Base-by-base conservation (phyloP, 35 echinoderm and acorn worm species). In the Holothuria glaberrima region DNA sequence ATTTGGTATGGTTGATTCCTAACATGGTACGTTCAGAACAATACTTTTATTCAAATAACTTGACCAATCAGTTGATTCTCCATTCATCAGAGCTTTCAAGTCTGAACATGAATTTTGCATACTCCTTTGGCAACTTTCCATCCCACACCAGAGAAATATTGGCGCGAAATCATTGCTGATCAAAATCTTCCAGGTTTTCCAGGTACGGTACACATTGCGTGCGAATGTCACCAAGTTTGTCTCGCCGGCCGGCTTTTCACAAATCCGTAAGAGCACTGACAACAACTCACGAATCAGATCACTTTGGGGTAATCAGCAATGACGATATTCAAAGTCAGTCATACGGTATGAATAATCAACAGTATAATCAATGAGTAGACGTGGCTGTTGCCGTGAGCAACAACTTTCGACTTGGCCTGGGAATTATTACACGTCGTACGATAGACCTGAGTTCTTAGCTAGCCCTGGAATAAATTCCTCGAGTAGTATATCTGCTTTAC, bases 281-380 rank as follows among this genome's bases (percentile, higher is more conserved):
- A 84, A 84, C 80, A 84, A 84, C 80, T 84, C 80, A 63, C 80
- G 80, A 84, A 84, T 84, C 80, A 84, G 48, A 84, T 84, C 80
- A 84, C 80, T 84, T 57, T 84, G 31, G 59, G 34, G 54, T 84
- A 84, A 84, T 84, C 80, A 84, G 80, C 80, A 84, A 84, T 84
- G 80, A 84, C 80, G 80, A 84, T 84, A 84, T 84, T 84, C 80
- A 84, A 84, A 84, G 80, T 84, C 80, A 84, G 80, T 84, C 80
- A 63, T 61, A 61, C 30, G n/a, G 7, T 63, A 84, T 84, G 80
- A 84, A 84, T 84, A 84, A 84, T 38, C 80, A 84, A 58, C 58
- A 84, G 80, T 58, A 61, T 84, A 84, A 84, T 84, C 80, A 84
- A 84, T 84, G 80, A 84, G 80, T 84, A 59, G 80, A 84, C 80